A percentile compares a stretch with the other conserved stretches of the same genome.
phyloP scores from a whole-genome alignment of 2,888 invertebrate genomes.

The Drosophila greeni region DNA sequence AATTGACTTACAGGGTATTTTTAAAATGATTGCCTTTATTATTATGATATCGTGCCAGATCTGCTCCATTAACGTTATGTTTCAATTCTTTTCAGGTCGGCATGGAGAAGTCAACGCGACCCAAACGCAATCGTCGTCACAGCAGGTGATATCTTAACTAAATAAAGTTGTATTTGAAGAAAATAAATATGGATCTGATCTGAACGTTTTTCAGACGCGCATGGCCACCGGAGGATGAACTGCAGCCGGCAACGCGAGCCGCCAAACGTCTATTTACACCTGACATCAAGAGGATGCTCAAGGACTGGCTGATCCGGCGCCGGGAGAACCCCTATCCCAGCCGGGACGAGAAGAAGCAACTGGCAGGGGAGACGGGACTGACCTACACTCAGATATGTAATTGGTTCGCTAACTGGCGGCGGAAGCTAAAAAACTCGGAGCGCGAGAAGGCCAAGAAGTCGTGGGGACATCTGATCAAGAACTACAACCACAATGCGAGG shows the following conservation, averaged over 20 bases:
- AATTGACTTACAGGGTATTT: slow-evolving; percentile 62
- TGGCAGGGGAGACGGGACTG: slow-evolving; percentile 86
- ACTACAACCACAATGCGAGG: slow-evolving; percentile 86
- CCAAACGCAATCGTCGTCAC: slow-evolving; percentile 85
- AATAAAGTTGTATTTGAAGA: too few species aligned
- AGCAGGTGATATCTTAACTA: too few species aligned
- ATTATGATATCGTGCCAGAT: slow-evolving; percentile 44
- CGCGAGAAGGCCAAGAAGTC: slow-evolving; percentile 84
- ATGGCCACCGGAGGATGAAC: slow-evolving; percentile 78
- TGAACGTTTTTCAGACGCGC: slow-evolving; percentile 65
- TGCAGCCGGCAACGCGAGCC: slow-evolving; percentile 81
- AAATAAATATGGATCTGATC: too few species aligned
- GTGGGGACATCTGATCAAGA: slow-evolving; percentile 85
- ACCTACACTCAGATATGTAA: slow-evolving; percentile 89
- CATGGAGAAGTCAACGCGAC: slow-evolving; percentile 78
- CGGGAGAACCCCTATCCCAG: slow-evolving; percentile 89
- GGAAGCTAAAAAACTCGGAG: slow-evolving; percentile 88
- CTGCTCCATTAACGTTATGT: slow-evolving; percentile 16
- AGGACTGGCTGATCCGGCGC: slow-evolving; percentile 87
- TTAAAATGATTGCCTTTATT: slow-evolving; percentile 50
- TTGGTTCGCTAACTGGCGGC: slow-evolving; percentile 91
- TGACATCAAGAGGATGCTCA: slow-evolving; percentile 87
- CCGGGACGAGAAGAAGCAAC: slow-evolving; percentile 86
- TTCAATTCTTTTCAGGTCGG: slow-evolving; percentile 31
- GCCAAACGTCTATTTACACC: slow-evolving; percentile 88